Percentiles rank a stretch among this genome's conserved stretches.
These are phyloP conservation scores for Hydrotaea diabolus DNA, from an alignment of 2,888 invertebrate species.

Conservation along the genomic window DNA sequence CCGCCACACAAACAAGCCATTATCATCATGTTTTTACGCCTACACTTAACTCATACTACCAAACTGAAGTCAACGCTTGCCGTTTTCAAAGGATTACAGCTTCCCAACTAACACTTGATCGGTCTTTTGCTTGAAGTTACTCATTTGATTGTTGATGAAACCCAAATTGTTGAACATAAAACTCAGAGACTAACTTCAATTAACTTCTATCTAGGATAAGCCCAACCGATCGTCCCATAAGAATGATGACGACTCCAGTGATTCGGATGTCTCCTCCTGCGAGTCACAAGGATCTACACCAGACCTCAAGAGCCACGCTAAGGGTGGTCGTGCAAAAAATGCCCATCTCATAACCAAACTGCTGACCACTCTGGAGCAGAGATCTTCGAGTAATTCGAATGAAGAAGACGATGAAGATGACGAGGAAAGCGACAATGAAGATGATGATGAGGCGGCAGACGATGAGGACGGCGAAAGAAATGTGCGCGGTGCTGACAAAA, in stretches of 20 bases:
- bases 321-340: slow-evolving; percentile 63
- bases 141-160: background rate
- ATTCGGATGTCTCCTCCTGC: slow-evolving; percentile 77
- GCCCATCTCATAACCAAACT: slow-evolving; percentile 73
- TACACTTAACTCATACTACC: background rate
- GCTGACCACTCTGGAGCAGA: slow-evolving; percentile 72
- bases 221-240: slow-evolving; percentile 55
- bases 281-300: slow-evolving; percentile 77
- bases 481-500: slow-evolving; percentile 54
- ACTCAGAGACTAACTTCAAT: background rate
- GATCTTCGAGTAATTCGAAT: slow-evolving; percentile 76
- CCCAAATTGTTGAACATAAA: background rate
- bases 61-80: background rate
- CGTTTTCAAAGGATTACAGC: background rate
- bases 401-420: slow-evolving; percentile 76
- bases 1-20: no score
- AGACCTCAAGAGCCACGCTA: slow-evolving; percentile 68
- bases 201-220: slow-evolving; percentile 59
- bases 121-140: background rate
- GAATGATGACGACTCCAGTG: slow-evolving; percentile 75
- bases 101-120: background rate
- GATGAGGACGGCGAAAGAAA: slow-evolving; percentile 59
- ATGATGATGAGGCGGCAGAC: slow-evolving; percentile 69
- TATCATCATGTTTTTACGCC: background rate
- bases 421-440: slow-evolving; percentile 71